Base-by-base conservation (phyloP, 2,888 invertebrate species). In the Leucophora obtusa region DNA sequence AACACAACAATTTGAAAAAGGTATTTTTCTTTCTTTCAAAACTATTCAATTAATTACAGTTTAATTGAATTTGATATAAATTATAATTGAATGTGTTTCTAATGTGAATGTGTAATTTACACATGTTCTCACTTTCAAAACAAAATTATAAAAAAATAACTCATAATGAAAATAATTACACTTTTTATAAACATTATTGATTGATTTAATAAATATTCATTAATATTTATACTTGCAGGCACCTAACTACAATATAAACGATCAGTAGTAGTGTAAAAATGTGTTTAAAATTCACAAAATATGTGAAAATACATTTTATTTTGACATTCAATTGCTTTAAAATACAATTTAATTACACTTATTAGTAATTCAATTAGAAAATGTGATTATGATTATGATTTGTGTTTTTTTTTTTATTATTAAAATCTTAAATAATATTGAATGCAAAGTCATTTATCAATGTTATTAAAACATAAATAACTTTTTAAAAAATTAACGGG, bases 261-360 rank as follows among this genome's bases (percentile, higher is more conserved):
- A 38, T 38, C 2, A 10, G 8, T 3, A 10, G 8, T 38, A 2
- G 38, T 38, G 38, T 38, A 38, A 38, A 38, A 3, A 38, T 38
- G 43, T 47, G 15, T 47, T 28, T 28, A 68, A 54, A 54, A 56
- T 28, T 28, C 38, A 7, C 15, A 35, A 50, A 66, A 73, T 66
- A 56, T 51, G 43, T 47, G 66, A 69, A 63, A 69, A 63, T 58
- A 47, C 50, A 63, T 58, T 62, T 56, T 56, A 62, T 75, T 69
- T 63, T 63, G 78, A 53, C 78, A 72, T 78, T 68, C 78, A 56
- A 72, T 68, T 54, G 53, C 60, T 56, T 68, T 78, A 68, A 66
- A 28, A 21, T 54, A 38, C 53, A 72, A 63, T 38, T 54, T 66
- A 77, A 71, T 77, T 77, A 65, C 35, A 65, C 43, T 33, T 15